Conservation (phyloP, 1,140 invertebrate species). For the Alviniconcha marisindica region DNA sequence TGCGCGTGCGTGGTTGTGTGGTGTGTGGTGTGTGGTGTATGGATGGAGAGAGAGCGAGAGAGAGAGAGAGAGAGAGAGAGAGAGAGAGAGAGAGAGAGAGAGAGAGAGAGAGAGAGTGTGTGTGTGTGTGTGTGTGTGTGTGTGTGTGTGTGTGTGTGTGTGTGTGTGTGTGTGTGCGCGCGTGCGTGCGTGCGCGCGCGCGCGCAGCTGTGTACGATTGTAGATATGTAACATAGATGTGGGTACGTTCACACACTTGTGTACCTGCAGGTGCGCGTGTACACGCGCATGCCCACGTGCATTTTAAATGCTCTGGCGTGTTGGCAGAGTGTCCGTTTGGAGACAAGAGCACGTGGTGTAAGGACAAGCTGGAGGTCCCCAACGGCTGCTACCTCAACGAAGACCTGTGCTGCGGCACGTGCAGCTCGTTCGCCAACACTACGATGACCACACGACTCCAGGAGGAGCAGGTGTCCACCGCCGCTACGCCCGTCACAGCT, state of each 20-base stretch:
- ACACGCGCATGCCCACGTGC: background rate
- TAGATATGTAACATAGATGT: no score
- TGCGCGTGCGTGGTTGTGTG: no score
- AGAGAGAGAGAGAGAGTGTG: background rate
- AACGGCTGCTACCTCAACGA: conserved; percentile 43
- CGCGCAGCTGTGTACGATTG: no score
- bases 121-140: background rate
- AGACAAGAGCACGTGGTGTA: conserved; percentile 44
- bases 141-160: no score
- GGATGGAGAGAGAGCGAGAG: no score
- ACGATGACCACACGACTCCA: background rate
- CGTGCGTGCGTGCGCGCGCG: background rate
- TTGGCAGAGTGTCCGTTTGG: conserved; percentile 43
- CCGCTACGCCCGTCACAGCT: no score
- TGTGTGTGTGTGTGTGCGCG: no score
- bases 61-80: no score
- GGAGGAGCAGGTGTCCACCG: background rate
- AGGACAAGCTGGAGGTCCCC: conserved; percentile 30
- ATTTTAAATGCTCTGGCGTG: background rate
- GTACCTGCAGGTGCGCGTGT: no score
- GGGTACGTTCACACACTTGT: no score
- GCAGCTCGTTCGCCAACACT: background rate
- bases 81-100: background rate
- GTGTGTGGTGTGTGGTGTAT: no score
- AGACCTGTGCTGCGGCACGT: conserved; percentile 41